Evolutionary conservation across 2,888 invertebrate genomes (phyloP).

Genomic region (Griposia aprilina): DNA sequence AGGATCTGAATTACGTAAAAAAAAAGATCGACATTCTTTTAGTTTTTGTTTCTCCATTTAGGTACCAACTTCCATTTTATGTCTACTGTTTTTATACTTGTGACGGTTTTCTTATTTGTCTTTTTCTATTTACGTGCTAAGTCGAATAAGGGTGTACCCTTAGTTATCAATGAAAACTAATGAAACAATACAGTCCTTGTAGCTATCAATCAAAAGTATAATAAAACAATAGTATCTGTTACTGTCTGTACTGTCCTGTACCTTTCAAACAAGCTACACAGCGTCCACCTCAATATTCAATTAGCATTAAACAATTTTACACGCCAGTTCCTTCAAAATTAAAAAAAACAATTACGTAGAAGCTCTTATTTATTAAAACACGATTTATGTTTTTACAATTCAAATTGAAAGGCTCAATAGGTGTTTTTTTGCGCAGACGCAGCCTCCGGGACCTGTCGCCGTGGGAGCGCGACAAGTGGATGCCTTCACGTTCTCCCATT

Average conservation of each 20-base stretch:
- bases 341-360: slow-evolving; percentile 31
- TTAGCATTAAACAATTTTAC: slow-evolving; percentile 30
- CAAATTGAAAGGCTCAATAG: slow-evolving; percentile 62
- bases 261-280: not conserved
- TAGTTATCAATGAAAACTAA: not conserved
- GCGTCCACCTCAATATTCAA: slow-evolving; percentile 1
- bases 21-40: slow-evolving; percentile 29
- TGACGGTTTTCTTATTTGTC: not conserved
- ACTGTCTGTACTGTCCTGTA: not conserved
- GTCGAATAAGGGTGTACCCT: not conserved
- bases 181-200: not conserved
- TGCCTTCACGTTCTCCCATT: slow-evolving; percentile 89
- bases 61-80: not conserved
- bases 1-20: slow-evolving; percentile 60
- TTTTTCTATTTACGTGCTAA: not conserved
- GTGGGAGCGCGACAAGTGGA: slow-evolving; percentile 88
- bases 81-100: slow-evolving; percentile 1
- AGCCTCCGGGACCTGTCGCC: slow-evolving; percentile 82
- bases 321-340: slow-evolving; percentile 5
- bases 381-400: slow-evolving; percentile 60
- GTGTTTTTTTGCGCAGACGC: slow-evolving; percentile 72
- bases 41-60: slow-evolving; percentile 11
- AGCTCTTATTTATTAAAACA: slow-evolving; percentile 35
- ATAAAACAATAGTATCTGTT: slow-evolving; percentile 10
- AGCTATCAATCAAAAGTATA: not conserved